Evolutionary conservation across 1,140 invertebrate genomes (phyloP).

Genomic region (Idris sp.): DNA sequence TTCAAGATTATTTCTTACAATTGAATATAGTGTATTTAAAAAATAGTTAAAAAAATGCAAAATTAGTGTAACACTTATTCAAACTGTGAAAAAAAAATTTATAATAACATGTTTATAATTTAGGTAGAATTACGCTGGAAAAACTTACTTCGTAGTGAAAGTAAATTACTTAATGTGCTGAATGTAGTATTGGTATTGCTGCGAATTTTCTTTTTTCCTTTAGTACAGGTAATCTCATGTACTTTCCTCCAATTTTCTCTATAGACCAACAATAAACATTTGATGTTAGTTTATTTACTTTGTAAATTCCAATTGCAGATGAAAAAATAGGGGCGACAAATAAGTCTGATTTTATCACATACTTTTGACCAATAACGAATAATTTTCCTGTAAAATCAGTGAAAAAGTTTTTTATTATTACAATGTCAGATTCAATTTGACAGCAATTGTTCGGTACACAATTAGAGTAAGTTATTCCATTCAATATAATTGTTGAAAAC

Average conservation of each 20-base stretch:
- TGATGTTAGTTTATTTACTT: neutral
- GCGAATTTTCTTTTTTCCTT: neutral
- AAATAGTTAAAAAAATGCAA: too few relatives aligned
- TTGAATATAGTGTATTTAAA: too few relatives aligned
- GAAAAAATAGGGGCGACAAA: neutral
- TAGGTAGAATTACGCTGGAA: too few relatives aligned
- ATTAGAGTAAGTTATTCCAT: neutral
- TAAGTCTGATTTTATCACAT: neutral
- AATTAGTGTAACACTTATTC: too few relatives aligned
- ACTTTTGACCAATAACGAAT: slow-evolving; percentile 8
- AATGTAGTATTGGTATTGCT: slow-evolving; percentile 4
- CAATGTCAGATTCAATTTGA: slow-evolving; percentile 2
- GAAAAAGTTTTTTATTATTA: slow-evolving; percentile 15
- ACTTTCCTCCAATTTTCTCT: neutral
- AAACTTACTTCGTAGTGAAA: too few relatives aligned
- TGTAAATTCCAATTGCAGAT: slow-evolving; percentile 4
- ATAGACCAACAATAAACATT: slow-evolving; percentile 1
- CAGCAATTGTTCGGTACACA: slow-evolving; percentile 16
- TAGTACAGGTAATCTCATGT: neutral
- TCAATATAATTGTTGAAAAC: neutral
- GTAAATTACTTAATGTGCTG: too few relatives aligned
- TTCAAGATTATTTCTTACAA: too few relatives aligned
- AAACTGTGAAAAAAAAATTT: too few relatives aligned
- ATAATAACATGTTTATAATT: too few relatives aligned
- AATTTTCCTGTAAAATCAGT: neutral